phyloP scores from a whole-genome alignment of 1,140 invertebrate genomes.

The Drosophila elegans region DNA sequence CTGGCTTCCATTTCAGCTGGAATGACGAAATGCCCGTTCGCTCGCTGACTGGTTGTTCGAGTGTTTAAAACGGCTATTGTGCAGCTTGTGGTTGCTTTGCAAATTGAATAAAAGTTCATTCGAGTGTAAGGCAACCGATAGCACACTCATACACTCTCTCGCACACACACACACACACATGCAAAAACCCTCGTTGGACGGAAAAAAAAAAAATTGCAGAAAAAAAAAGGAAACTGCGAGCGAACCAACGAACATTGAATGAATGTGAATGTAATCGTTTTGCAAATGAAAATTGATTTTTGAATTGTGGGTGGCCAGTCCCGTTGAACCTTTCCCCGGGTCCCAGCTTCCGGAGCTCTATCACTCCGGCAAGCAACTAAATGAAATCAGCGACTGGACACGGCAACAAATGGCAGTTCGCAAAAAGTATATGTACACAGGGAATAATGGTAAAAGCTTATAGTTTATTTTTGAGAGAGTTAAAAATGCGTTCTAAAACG shows the following conservation, averaged over 20 bases:
- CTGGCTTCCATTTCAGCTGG: constrained; percentile 16
- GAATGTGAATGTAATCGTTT: constrained; percentile 83
- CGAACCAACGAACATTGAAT: constrained; percentile 80
- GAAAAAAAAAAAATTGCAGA: constrained; percentile 23
- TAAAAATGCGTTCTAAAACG: neutral
- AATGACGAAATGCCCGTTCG: constrained; percentile 76
- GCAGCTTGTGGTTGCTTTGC: constrained; percentile 82
- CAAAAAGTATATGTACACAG: constrained; percentile 16
- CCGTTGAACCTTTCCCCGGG: constrained; percentile 12
- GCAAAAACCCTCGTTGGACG: constrained; percentile 22
- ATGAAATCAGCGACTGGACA: constrained; percentile 73
- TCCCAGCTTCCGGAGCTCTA: constrained; percentile 49
- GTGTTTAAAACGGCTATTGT: constrained; percentile 83
- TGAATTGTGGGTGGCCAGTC: constrained; percentile 72
- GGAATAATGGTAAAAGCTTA: constrained; percentile 1
- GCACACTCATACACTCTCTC: constrained; percentile 51
- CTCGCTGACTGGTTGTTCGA: constrained; percentile 68
- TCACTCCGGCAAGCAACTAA: constrained; percentile 70
- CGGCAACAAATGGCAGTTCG: constrained; percentile 35
- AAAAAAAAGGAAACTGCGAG: constrained; percentile 52
- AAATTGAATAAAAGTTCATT: constrained; percentile 84
- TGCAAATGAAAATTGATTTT: constrained; percentile 84
- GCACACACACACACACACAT: constrained; percentile 53
- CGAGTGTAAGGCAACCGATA: constrained; percentile 83
- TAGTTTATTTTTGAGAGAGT: neutral